Percentiles rank a stretch among this genome's conserved stretches.
Evolutionary conservation across 1,140 invertebrate species (phyloP).

Genomic region (Saccostrea echinata): DNA sequence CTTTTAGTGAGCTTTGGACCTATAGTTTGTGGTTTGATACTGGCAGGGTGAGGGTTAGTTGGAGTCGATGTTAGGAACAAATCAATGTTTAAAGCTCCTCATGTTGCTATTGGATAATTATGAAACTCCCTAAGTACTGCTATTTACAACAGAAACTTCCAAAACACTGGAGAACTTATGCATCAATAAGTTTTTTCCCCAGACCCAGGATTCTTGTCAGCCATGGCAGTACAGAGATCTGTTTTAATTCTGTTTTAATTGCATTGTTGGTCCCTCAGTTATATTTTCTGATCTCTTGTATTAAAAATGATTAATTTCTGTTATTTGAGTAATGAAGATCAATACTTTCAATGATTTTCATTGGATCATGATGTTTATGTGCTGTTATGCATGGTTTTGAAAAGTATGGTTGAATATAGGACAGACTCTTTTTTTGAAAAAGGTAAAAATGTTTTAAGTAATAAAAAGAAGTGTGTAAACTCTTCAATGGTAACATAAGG

Average conservation of each 20-base stretch:
- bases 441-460: too few species aligned
- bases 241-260: neutral
- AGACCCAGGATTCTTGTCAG: neutral
- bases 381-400: neutral
- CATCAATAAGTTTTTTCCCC: neutral
- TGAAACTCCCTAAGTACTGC: neutral
- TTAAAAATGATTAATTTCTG: neutral
- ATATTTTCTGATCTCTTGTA: neutral
- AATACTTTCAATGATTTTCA: neutral
- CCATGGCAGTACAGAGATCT: neutral
- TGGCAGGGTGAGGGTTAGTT: too few species aligned
- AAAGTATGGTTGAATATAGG: neutral
- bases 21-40: neutral
- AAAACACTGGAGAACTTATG: too few species aligned
- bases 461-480: too few species aligned
- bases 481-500: neutral
- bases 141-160: too few species aligned
- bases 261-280: neutral
- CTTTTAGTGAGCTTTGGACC: neutral
- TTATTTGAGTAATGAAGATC: neutral
- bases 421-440: too few species aligned
- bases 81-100: conserved; percentile 6
- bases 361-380: neutral
- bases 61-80: neutral
- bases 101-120: conserved; percentile 17